Evolutionary conservation across 2,113 vertebrate species (phyloP).

Genomic region (Zootoca vivipara): DNA sequence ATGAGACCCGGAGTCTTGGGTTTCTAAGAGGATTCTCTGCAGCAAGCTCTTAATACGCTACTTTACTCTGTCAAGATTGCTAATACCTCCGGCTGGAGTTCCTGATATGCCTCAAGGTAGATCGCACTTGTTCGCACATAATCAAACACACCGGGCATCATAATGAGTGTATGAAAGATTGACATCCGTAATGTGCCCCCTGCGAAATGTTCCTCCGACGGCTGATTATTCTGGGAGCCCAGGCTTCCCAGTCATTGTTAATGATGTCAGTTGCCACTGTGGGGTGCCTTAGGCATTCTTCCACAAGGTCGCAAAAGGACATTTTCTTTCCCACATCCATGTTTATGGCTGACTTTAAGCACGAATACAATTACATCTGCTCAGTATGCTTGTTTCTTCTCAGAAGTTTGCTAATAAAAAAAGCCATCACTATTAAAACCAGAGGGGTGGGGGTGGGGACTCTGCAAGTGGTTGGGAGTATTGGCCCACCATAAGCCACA

Average conservation of each 20-base stretch:
- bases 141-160: conserved; percentile 72
- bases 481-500: not conserved
- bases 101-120: conserved; percentile 69
- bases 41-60: conserved; percentile 66
- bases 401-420: conserved; percentile 51
- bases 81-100: conserved; percentile 64
- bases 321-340: conserved; percentile 68
- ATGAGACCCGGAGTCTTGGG: conserved; percentile 42
- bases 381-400: conserved; percentile 59
- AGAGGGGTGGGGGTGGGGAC: not conserved
- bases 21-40: conserved; percentile 68
- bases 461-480: conserved; percentile 35
- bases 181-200: conserved; percentile 68
- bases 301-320: conserved; percentile 78
- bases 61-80: conserved; percentile 73
- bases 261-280: conserved; percentile 68
- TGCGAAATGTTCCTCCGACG: conserved; percentile 65
- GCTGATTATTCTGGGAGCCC: conserved; percentile 68
- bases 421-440: conserved; percentile 41
- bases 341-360: conserved; percentile 74
- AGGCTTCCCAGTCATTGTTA: conserved; percentile 52
- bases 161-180: conserved; percentile 66
- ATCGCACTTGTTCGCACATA: conserved; percentile 72
- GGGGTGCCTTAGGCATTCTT: conserved; percentile 69
- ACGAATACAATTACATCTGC: conserved; percentile 76